phyloP scores from a whole-genome alignment of 2,888 invertebrate genomes.

The Teinopalpus imperialis region DNA sequence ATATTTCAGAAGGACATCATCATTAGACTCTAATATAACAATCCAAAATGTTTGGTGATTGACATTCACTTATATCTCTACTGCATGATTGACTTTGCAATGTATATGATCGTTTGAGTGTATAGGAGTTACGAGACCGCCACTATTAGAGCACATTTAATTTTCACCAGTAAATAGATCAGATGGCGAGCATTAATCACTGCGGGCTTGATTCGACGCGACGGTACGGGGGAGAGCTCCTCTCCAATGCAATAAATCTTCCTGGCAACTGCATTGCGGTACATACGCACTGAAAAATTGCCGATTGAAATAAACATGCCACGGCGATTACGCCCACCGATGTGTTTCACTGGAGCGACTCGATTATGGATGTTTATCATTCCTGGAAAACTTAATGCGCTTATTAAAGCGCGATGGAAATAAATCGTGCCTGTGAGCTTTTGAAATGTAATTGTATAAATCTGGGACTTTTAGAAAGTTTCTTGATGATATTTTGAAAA shows the following conservation, averaged over 20 bases:
- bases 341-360: constrained; percentile 30
- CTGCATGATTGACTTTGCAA: too few species aligned
- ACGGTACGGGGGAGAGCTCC: constrained; percentile 49
- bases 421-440: constrained; percentile 9
- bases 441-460: constrained; percentile 10
- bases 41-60: too few species aligned
- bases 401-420: constrained; percentile 18
- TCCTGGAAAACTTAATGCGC: constrained; percentile 24
- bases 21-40: too few species aligned
- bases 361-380: constrained; percentile 24
- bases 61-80: too few species aligned
- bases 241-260: constrained; percentile 63
- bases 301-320: constrained; percentile 67
- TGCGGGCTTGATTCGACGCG: constrained; percentile 54
- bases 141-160: constrained; percentile 20
- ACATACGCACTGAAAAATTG: constrained; percentile 66
- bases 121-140: too few species aligned
- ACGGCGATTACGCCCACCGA: constrained; percentile 47
- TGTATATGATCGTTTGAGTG: too few species aligned
- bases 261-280: constrained; percentile 66
- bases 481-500: too few species aligned
- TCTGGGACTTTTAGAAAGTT: too few species aligned
- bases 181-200: constrained; percentile 61
- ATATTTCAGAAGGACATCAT: too few species aligned
- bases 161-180: constrained; percentile 57